A percentile compares a stretch with the other conserved stretches of the same genome.
Evolutionary conservation across 2,797 vertebrate species (phyloP).

Genomic region (Oreortyx pictus): DNA sequence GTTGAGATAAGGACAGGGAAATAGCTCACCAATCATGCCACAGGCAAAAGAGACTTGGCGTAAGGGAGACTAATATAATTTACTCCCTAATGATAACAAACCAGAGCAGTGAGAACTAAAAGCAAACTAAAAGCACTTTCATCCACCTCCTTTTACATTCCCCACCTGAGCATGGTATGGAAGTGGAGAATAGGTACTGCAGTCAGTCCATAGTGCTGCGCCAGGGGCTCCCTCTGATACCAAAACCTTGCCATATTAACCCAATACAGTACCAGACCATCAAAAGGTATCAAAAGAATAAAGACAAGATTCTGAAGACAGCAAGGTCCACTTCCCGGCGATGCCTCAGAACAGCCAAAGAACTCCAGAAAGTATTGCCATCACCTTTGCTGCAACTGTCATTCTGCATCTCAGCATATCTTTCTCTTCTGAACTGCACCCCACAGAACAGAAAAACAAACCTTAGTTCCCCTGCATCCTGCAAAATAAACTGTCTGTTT

Average conservation of each 20-base stretch:
- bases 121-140: neutral
- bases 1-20: neutral
- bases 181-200: neutral
- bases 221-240: neutral
- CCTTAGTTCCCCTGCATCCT: neutral
- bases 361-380: rapidly evolving
- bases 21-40: neutral
- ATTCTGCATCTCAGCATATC: neutral
- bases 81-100: neutral
- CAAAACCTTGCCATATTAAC: neutral
- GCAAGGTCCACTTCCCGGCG: neutral
- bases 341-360: neutral
- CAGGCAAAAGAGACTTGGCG: neutral
- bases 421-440: neutral
- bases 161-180: neutral
- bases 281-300: neutral
- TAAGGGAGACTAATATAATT: neutral
- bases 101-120: neutral
- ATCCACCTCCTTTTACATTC: neutral
- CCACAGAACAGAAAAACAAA: neutral
- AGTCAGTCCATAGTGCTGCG: too few relatives aligned
- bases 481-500: neutral
- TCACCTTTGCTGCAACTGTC: neutral
- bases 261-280: neutral
- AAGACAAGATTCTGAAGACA: neutral